Conservation (phyloP, 2,797 vertebrate genomes). For the Pipistrellus kuhlii region DNA sequence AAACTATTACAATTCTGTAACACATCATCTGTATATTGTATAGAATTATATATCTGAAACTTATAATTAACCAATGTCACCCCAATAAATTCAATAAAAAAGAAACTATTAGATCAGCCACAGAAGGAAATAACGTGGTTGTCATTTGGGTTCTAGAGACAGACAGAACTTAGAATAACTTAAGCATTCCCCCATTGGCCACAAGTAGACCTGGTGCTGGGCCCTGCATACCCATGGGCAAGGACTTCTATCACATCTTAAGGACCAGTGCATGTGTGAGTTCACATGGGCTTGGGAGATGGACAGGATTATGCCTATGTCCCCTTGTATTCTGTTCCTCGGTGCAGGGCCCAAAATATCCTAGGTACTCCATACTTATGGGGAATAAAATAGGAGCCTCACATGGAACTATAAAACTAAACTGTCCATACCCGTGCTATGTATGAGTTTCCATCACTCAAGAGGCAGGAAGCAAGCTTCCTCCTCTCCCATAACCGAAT, state of each 20-base stretch:
- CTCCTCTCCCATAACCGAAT: not conserved
- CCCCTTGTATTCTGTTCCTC: not conserved
- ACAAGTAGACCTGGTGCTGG: not conserved
- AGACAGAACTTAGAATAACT: constrained; percentile 22
- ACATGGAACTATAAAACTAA: not conserved
- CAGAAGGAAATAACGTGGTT: not conserved
- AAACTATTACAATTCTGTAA: not conserved
- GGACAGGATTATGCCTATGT: not conserved
- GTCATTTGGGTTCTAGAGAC: not conserved
- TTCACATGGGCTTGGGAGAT: not conserved
- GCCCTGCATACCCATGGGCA: not conserved
- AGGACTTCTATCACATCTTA: not conserved
- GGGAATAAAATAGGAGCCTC: not conserved
- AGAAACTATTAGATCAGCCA: not conserved
- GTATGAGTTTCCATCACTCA: not conserved
- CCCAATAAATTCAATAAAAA: not conserved
- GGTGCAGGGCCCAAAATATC: not conserved
- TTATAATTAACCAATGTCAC: not conserved
- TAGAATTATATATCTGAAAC: not conserved
- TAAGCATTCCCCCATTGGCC: not conserved
- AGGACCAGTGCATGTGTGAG: not conserved
- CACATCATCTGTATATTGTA: not conserved
- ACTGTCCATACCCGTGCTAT: not conserved
- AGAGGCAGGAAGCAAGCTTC: constrained; percentile 12
- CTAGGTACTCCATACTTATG: not conserved